These are phyloP conservation scores for Macrobrachium rosenbergii DNA, from an alignment of 1,140 invertebrate genomes.

Conservation along the genomic window DNA sequence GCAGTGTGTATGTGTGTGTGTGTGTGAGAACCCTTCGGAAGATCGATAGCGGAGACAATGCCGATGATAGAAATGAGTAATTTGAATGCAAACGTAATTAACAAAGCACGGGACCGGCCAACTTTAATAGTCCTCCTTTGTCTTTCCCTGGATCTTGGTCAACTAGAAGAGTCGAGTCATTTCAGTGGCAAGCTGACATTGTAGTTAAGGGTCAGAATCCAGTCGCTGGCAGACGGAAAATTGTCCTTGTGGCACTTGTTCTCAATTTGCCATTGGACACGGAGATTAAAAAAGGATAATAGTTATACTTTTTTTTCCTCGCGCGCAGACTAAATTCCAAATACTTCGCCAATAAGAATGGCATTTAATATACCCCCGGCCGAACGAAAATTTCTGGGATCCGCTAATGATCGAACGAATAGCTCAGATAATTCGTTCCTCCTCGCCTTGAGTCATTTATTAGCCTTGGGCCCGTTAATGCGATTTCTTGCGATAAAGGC, in stretches of 20 bases:
- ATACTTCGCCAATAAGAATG: slow-evolving; percentile 22
- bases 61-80: slow-evolving; percentile 63
- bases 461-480: slow-evolving; percentile 33
- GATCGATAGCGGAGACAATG: slow-evolving; percentile 62
- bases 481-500: slow-evolving; percentile 42
- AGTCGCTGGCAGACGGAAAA: not conserved
- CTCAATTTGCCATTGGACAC: slow-evolving; percentile 1
- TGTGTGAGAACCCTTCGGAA: not conserved
- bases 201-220: not conserved
- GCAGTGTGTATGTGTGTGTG: not conserved
- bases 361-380: not conserved
- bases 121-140: slow-evolving; percentile 58
- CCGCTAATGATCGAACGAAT: slow-evolving; percentile 43
- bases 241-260: not conserved
- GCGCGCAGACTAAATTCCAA: slow-evolving; percentile 30
- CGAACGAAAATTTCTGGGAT: slow-evolving; percentile 39
- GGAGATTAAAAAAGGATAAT: not conserved
- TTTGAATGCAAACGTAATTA: slow-evolving; percentile 65
- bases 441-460: slow-evolving; percentile 22
- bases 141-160: slow-evolving; percentile 46
- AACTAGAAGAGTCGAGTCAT: slow-evolving; percentile 16
- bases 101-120: slow-evolving; percentile 35
- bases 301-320: slow-evolving; percentile 21
- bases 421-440: not conserved
- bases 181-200: not conserved